Evolutionary conservation across 2,888 invertebrate genomes (phyloP).

Genomic region (Ophioninae sp.): DNA sequence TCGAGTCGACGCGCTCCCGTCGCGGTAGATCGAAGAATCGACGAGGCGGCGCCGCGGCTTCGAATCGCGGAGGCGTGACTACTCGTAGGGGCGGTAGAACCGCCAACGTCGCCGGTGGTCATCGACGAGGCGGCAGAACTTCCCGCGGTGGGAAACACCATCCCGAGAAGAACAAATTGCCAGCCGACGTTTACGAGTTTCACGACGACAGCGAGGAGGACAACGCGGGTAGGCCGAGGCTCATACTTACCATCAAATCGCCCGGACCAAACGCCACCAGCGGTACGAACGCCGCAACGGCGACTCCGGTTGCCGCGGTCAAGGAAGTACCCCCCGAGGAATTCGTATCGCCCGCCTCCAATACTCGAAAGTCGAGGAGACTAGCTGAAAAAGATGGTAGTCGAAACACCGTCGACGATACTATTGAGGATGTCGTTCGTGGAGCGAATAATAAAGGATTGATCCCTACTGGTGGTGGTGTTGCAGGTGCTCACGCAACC

Average conservation of each 20-base stretch:
- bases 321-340: constrained; percentile 84
- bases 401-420: constrained; percentile 91
- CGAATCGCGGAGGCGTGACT: constrained; percentile 82
- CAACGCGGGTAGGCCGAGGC: constrained; percentile 85
- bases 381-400: constrained; percentile 90
- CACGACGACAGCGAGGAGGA: constrained; percentile 94
- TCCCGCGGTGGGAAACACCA: constrained; percentile 77
- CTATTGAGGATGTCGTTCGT: constrained; percentile 94
- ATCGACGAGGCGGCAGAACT: constrained; percentile 80
- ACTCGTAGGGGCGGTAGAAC: constrained; percentile 83
- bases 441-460: constrained; percentile 82
- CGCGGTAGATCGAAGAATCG: constrained; percentile 78
- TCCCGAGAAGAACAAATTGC: constrained; percentile 83
- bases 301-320: constrained; percentile 80
- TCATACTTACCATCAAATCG: constrained; percentile 92
- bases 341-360: constrained; percentile 85
- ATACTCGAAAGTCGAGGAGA: constrained; percentile 91
- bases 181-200: constrained; percentile 94
- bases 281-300: constrained; percentile 78
- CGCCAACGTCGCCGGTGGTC: constrained; percentile 60
- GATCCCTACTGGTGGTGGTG: constrained; percentile 77
- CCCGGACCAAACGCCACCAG: constrained; percentile 81
- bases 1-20: constrained; percentile 77
- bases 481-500: constrained; percentile 79
- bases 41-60: constrained; percentile 71